Conservation (phyloP, 2,113 vertebrate species). For the Cyanocitta stelleri region DNA sequence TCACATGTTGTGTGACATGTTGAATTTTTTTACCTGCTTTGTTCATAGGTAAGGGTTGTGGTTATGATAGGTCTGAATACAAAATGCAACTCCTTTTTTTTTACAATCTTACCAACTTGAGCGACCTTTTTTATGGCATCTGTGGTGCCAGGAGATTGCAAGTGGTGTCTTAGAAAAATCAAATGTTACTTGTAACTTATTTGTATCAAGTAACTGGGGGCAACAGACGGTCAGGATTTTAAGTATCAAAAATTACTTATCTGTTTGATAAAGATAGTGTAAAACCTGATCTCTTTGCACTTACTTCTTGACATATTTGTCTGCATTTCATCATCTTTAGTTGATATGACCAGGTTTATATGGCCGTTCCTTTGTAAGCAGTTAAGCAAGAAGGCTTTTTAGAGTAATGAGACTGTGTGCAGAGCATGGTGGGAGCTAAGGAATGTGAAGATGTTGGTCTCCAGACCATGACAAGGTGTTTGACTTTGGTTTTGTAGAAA, state of each 20-base stretch:
- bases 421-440: background rate
- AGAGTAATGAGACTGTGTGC: background rate
- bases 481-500: background rate
- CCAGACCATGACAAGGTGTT: background rate
- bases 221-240: rapidly evolving
- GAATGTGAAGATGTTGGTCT: background rate
- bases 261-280: background rate
- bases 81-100: background rate
- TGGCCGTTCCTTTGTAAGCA: background rate
- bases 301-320: background rate
- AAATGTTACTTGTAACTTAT: background rate
- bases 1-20: rapidly evolving
- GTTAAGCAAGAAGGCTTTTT: background rate
- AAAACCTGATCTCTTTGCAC: background rate
- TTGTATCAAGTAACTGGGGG: background rate
- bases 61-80: background rate
- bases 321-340: background rate
- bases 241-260: background rate
- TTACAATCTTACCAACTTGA: background rate
- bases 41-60: background rate
- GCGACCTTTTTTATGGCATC: background rate
- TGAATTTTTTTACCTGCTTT: background rate
- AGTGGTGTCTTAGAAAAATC: background rate
- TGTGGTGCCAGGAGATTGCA: background rate
- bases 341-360: background rate